Conservation (phyloP, 2,888 invertebrate species). For the Nebria brevicollis region DNA sequence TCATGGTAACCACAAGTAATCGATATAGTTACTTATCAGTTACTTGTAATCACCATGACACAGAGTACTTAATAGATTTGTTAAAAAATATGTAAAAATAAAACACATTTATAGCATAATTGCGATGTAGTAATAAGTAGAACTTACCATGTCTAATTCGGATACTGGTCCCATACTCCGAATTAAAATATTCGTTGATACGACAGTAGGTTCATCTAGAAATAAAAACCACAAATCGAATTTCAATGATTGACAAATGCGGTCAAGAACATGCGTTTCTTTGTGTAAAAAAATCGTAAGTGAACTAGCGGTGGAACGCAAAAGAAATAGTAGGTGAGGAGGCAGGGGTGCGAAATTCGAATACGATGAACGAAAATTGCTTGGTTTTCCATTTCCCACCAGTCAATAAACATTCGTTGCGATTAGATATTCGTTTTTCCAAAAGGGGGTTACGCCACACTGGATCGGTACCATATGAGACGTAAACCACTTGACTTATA, state of each 20-base stretch:
- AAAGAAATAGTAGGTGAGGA: neutral
- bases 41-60: no score
- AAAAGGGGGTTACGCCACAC: neutral
- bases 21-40: no score
- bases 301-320: neutral
- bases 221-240: constrained; percentile 49
- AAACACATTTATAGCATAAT: no score
- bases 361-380: constrained; percentile 30
- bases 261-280: neutral
- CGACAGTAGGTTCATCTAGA: constrained; percentile 83
- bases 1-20: no score
- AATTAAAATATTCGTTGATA: constrained; percentile 88
- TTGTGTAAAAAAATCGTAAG: neutral
- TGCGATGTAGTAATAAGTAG: neutral
- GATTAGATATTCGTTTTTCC: constrained; percentile 37
- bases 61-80: no score
- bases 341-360: constrained; percentile 12
- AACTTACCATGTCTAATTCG: constrained; percentile 85
- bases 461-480: no score
- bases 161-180: constrained; percentile 93
- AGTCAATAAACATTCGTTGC: constrained; percentile 42
- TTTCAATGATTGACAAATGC: neutral
- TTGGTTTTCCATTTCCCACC: constrained; percentile 42
- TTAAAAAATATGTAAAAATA: no score
- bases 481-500: no score